These are phyloP conservation scores for Dynastes grantii DNA, from an alignment of 2,888 invertebrate species.

Conservation along the genomic window DNA sequence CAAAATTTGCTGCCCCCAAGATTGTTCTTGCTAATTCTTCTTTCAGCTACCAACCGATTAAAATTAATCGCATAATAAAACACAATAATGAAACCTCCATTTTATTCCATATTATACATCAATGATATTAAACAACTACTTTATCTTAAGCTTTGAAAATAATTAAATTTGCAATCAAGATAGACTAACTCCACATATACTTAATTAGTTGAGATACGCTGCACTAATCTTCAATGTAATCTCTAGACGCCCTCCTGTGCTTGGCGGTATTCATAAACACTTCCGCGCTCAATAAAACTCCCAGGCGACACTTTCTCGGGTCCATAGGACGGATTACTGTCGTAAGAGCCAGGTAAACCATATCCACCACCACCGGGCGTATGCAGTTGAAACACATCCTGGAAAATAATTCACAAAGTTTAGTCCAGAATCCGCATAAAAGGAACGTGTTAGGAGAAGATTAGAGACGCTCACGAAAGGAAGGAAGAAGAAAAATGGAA, in stretches of 20 bases:
- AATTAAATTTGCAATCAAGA: background rate
- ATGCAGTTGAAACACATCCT: constrained; percentile 91
- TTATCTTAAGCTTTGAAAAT: background rate
- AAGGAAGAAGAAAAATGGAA: background rate
- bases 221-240: background rate
- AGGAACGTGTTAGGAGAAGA: background rate
- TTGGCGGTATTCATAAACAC: constrained; percentile 83
- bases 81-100: too few species aligned
- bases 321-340: constrained; percentile 54
- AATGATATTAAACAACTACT: background rate
- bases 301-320: constrained; percentile 32
- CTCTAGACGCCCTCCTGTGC: constrained; percentile 81
- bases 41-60: too few species aligned
- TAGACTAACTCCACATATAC: too few species aligned
- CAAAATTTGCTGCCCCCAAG: too few species aligned
- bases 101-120: too few species aligned
- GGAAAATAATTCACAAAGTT: constrained; percentile 58
- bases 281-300: constrained; percentile 81
- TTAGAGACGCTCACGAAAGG: background rate
- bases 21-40: too few species aligned
- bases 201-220: background rate
- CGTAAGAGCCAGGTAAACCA: constrained; percentile 70
- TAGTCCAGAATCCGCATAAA: constrained; percentile 9
- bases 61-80: too few species aligned
- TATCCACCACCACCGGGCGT: constrained; percentile 97